These are phyloP conservation scores for Haemorhous mexicanus DNA, from an alignment of 2,113 vertebrate species.

Conservation along the genomic window DNA sequence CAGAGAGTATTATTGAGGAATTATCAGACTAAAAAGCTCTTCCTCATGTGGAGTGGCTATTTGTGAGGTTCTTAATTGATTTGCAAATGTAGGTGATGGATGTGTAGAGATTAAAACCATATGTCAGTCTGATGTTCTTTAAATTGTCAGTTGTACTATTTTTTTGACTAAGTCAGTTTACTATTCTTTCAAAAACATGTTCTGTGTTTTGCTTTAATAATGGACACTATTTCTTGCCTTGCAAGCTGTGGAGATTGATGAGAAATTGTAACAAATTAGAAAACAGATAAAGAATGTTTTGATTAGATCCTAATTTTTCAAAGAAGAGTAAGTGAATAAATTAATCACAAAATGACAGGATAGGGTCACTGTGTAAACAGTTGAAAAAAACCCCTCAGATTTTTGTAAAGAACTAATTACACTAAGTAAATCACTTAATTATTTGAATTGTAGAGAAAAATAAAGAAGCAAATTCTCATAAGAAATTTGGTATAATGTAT, in stretches of 20 bases:
- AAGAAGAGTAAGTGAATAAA: neutral
- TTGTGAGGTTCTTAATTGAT: constrained; percentile 64
- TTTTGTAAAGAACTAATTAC: constrained; percentile 15
- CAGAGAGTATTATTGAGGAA: constrained; percentile 33
- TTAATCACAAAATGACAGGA: neutral
- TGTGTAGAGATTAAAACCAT: constrained; percentile 66
- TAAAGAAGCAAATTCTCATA: neutral
- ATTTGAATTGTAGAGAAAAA: neutral
- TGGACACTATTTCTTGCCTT: neutral
- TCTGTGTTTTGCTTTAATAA: neutral
- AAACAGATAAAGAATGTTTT: neutral
- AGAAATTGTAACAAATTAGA: constrained; percentile 11
- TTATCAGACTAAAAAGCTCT: constrained; percentile 46
- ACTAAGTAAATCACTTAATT: neutral
- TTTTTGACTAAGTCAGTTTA: neutral
- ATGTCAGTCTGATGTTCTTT: constrained; percentile 52
- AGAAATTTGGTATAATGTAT: neutral
- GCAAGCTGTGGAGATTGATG: neutral
- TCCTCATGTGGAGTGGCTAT: constrained; percentile 31
- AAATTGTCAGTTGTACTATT: constrained; percentile 29
- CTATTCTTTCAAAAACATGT: constrained; percentile 33
- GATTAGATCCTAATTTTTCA: neutral
- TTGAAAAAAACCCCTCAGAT: neutral
- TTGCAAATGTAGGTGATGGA: constrained; percentile 53
- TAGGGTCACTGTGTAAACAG: neutral